Conservation (phyloP, 1,140 invertebrate species). For the Papilio polytes region DNA sequence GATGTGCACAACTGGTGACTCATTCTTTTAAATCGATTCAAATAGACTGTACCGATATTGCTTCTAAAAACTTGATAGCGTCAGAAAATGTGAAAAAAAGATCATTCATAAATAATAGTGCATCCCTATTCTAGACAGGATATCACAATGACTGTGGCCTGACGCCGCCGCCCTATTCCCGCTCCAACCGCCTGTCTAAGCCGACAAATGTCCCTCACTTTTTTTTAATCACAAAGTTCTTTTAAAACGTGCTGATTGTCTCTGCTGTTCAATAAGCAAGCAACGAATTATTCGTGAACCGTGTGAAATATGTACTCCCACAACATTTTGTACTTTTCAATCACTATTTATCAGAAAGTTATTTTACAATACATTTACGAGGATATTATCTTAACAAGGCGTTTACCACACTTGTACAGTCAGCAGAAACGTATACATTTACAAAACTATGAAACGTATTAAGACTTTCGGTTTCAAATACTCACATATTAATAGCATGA, state of each 20-base stretch:
- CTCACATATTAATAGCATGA: too few species aligned
- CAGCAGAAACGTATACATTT: too few species aligned
- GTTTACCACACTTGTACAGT: neutral
- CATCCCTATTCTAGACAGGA: conserved; percentile 51
- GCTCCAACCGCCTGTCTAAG: neutral
- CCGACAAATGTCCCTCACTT: neutral
- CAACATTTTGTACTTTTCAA: conserved; percentile 69
- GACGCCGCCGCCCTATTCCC: conserved; percentile 2
- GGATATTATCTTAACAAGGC: conserved; percentile 13
- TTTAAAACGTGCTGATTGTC: neutral
- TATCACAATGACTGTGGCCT: conserved; percentile 57
- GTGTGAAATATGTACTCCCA: conserved; percentile 55
- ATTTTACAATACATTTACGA: conserved; percentile 39
- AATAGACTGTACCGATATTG: too few species aligned
- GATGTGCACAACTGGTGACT: neutral
- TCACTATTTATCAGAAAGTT: conserved; percentile 55
- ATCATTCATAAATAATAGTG: neutral
- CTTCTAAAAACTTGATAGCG: too few species aligned
- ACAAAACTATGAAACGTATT: too few species aligned
- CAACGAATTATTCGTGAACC: neutral
- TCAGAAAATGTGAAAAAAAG: too few species aligned
- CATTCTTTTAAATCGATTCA: neutral
- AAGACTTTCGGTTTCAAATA: too few species aligned
- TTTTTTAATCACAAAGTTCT: neutral
- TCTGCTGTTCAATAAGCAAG: neutral